Conservation (phyloP, 2,797 vertebrate species). For the Lepilemur septentrionalis region DNA sequence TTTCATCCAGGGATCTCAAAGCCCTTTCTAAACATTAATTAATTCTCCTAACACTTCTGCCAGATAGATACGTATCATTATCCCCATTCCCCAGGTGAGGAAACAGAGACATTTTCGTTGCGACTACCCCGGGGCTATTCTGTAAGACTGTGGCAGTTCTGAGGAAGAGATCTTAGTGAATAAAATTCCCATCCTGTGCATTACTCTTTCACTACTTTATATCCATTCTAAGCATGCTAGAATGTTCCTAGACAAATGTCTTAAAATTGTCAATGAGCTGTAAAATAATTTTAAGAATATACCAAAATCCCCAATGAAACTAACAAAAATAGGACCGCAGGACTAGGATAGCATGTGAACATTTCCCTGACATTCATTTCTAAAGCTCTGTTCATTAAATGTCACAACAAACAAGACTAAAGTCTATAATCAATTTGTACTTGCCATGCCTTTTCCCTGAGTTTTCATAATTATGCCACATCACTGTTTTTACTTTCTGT, state of each 20-base stretch:
- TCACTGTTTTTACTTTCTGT: slow-evolving; percentile 47
- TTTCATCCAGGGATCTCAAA: slow-evolving; percentile 76
- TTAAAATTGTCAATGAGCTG: slow-evolving; percentile 58
- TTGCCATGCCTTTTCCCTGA: slow-evolving; percentile 32
- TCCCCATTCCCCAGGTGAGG: slow-evolving; percentile 20
- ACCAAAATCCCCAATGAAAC: slow-evolving; percentile 32
- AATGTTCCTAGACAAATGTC: slow-evolving; percentile 40
- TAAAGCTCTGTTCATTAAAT: slow-evolving; percentile 48
- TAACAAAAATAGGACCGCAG: slow-evolving; percentile 61
- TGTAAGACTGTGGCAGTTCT: background rate
- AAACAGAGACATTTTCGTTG: slow-evolving; percentile 1
- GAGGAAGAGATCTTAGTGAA: background rate
- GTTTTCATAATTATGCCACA: slow-evolving; percentile 47
- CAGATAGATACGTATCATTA: slow-evolving; percentile 53
- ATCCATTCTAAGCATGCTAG: background rate
- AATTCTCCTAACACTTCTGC: slow-evolving; percentile 60
- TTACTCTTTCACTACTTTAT: background rate
- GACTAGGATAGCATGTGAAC: slow-evolving; percentile 39
- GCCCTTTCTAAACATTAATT: slow-evolving; percentile 70
- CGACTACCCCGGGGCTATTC: background rate
- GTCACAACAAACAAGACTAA: slow-evolving; percentile 66
- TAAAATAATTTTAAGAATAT: slow-evolving; percentile 52
- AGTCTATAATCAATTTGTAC: slow-evolving; percentile 58
- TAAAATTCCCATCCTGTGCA: background rate
- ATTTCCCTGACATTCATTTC: slow-evolving; percentile 43